Percentiles rank a stretch among this genome's conserved stretches.
Conservation (phyloP, 1,140 invertebrate species). For the Drosophila varians region DNA sequence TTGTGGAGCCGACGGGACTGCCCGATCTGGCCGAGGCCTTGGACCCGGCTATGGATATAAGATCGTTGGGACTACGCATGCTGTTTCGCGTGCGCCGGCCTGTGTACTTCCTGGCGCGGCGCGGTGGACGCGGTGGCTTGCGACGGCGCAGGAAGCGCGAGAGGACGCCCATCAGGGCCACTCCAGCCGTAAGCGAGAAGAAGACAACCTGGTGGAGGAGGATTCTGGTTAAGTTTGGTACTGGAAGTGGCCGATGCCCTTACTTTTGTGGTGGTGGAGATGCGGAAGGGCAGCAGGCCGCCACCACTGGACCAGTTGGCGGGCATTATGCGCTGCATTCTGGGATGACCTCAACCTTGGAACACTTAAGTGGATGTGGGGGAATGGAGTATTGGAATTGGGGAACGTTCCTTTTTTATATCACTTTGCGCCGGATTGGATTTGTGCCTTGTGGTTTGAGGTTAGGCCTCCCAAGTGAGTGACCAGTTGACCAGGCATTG, state of each 20-base stretch:
- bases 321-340: conserved; percentile 62
- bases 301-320: conserved; percentile 38
- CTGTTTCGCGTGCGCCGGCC: conserved; percentile 85
- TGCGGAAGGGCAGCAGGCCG: conserved; percentile 53
- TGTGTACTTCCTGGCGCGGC: conserved; percentile 84
- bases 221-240: neutral
- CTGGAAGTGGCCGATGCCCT: neutral
- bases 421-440: neutral
- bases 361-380: neutral
- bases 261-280: conserved; percentile 74
- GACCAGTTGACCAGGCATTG: neutral
- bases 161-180: conserved; percentile 86
- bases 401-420: neutral
- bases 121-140: conserved; percentile 85
- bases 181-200: conserved; percentile 84
- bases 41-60: conserved; percentile 86
- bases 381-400: conserved; percentile 8
- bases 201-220: conserved; percentile 81
- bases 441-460: conserved; percentile 47
- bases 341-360: conserved; percentile 4
- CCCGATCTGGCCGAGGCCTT: conserved; percentile 84
- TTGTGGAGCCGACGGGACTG: conserved; percentile 83
- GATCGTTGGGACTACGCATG: conserved; percentile 88
- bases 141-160: conserved; percentile 86
- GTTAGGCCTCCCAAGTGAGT: conserved; percentile 36